Percentiles rank a stretch among this genome's conserved stretches.
These are phyloP conservation scores for Scylla paramamosain DNA, from an alignment of 1,140 invertebrate genomes.

Conservation along the genomic window DNA sequence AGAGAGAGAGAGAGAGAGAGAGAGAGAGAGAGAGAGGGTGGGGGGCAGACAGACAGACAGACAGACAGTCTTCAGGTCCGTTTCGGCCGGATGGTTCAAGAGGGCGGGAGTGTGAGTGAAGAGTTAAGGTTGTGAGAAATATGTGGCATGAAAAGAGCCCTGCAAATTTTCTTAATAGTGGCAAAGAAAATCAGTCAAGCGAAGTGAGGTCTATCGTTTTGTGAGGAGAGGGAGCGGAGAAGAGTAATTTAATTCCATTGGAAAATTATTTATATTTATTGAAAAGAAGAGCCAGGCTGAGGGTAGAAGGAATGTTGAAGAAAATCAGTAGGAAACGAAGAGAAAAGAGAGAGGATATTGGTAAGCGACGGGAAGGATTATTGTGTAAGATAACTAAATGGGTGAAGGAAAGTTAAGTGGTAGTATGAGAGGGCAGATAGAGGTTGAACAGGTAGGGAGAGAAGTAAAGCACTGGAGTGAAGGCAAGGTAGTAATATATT, in stretches of 20 bases:
- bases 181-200: neutral
- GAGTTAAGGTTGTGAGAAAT: too few species aligned
- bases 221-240: neutral
- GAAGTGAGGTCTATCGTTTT: neutral
- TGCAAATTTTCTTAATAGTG: constrained; percentile 9
- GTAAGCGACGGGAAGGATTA: too few species aligned
- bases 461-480: too few species aligned
- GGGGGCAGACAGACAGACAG: neutral
- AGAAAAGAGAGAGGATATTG: neutral
- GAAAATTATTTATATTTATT: too few species aligned
- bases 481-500: too few species aligned
- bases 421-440: too few species aligned
- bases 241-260: too few species aligned
- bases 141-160: neutral
- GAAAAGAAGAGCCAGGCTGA: neutral
- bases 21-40: neutral
- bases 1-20: neutral
- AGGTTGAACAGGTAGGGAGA: too few species aligned
- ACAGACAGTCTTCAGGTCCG: too few species aligned
- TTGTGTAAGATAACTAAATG: neutral
- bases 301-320: neutral
- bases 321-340: neutral
- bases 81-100: too few species aligned
- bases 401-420: neutral
- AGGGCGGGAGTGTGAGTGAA: too few species aligned